A percentile compares a stretch with the other conserved stretches of the same genome.
Evolutionary conservation across 2,797 vertebrate genomes (phyloP).

Genomic region (Tamandua tetradactyla): DNA sequence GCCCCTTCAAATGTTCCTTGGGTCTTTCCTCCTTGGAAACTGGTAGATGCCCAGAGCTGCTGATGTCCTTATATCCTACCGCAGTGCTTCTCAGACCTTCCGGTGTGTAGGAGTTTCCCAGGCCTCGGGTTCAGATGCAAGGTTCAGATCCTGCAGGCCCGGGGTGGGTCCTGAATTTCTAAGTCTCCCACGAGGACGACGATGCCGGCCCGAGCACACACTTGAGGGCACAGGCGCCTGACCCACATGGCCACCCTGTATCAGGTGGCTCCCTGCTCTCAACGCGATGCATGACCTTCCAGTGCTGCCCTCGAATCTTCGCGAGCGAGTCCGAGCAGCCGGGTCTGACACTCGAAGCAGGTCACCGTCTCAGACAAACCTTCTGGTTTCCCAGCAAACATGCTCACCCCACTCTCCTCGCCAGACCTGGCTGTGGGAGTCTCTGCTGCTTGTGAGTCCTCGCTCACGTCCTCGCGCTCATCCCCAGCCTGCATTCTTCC

Average conservation of each 20-base stretch:
- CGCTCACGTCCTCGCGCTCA: not conserved
- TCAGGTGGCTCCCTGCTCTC: too few relatives aligned
- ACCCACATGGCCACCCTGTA: not conserved
- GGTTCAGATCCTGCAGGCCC: not conserved
- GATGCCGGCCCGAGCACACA: not conserved
- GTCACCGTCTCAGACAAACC: not conserved
- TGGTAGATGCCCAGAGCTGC: not conserved
- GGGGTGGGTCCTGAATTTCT: not conserved
- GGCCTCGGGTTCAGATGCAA: not conserved
- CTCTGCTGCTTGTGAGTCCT: not conserved
- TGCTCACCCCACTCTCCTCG: not conserved
- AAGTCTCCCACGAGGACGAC: too few relatives aligned
- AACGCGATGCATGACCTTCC: not conserved
- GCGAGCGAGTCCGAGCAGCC: not conserved
- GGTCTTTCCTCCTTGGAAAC: not conserved
- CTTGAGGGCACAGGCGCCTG: not conserved
- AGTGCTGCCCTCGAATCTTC: not conserved
- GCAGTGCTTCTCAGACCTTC: not conserved
- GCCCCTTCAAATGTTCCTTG: not conserved
- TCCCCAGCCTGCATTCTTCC: not conserved
- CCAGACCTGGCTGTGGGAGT: not conserved
- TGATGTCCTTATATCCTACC: not conserved
- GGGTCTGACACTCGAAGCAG: not conserved
- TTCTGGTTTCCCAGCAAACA: not conserved
- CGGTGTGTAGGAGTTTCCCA: not conserved